Evolutionary conservation across 2,113 vertebrate genomes (phyloP).

Genomic region (Sphaerodactylus townsendi): DNA sequence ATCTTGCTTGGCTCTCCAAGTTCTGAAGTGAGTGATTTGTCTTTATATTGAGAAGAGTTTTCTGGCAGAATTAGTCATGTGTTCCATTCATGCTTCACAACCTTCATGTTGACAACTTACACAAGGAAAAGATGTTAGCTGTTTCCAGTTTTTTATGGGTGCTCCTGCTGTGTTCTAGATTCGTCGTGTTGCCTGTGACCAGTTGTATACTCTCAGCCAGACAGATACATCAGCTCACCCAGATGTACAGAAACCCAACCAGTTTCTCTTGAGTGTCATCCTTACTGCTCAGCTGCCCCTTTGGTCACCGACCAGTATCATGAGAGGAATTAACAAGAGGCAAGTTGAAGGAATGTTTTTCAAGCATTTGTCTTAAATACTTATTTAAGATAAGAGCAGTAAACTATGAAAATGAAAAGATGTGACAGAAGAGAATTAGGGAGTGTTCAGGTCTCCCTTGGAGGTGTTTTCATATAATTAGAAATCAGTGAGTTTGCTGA

Average conservation of each 20-base stretch:
- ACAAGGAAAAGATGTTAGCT: neutral
- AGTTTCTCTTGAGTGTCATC: constrained; percentile 91
- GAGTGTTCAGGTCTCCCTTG: neutral
- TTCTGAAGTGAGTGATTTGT: constrained; percentile 83
- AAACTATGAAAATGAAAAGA: neutral
- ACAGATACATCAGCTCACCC: constrained; percentile 90
- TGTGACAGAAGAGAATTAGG: neutral
- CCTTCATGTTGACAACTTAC: neutral
- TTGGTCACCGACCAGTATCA: constrained; percentile 97
- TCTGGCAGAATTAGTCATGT: neutral
- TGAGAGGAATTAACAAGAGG: constrained; percentile 98
- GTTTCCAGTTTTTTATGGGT: neutral
- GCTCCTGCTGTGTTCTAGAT: constrained; percentile 77
- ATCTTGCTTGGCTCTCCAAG: constrained; percentile 94
- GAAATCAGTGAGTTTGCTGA: neutral
- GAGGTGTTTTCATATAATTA: neutral
- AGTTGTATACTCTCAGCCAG: constrained; percentile 95
- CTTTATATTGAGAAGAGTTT: neutral
- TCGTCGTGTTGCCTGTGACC: constrained; percentile 94
- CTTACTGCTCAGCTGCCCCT: constrained; percentile 94
- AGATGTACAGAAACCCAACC: constrained; percentile 94
- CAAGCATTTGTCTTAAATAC: constrained; percentile 2
- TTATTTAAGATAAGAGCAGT: neutral
- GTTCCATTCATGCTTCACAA: neutral
- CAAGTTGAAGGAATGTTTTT: constrained; percentile 32